Base-by-base conservation (phyloP, 64 coral and sea anemone genomes). In the Exaiptasia diaphana region DNA sequence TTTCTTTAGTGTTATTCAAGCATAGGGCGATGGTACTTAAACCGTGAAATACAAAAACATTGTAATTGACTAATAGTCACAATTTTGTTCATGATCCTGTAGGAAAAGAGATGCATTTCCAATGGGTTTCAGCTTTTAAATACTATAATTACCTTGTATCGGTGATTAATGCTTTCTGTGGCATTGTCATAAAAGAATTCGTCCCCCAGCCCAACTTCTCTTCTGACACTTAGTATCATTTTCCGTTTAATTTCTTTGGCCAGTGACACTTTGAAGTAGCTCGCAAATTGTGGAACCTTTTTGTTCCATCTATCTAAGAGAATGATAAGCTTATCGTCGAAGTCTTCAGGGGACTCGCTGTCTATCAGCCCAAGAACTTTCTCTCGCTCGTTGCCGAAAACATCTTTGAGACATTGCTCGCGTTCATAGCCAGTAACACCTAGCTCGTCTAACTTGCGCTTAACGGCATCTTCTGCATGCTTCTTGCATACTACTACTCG, bases 221-320 rank as follows among this genome's bases (percentile, higher is more conserved):
- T 33, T 12, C 34, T 23, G 28, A 84, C 67, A 13, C 41, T 49
- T 40, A 73, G 81, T 35, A 84, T 84, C 81, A 84, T 84, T 42
- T 59, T 73, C 61, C 27, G 34, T 39, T 84, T 84, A 65, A 84
- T 44, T 64, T 74, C 82, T 32, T 85, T 65, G n/a, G 82, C 69
- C 32, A 85, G 33, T 35, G 60, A 65, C 41, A 25, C 37, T 0
- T 55, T 2, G 41, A 85, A 85, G 45, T 85, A 85, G 67, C 23
- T 30, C 6, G 68, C 68, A 31, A 85, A 74, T 22, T 85, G 39
- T 50, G 77, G 77, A 11, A 64, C 48, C 11, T 85, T 48, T 73
- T 20, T 61, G 21, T 46, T 69, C 82, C 53, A 85, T 18, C 9
- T 38, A 2, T 73, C 53, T 22, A 57, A 58, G 9, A 85, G 82